phyloP scores from a whole-genome alignment of 2,113 vertebrate species.

The Romanogobio albipinnatus region DNA sequence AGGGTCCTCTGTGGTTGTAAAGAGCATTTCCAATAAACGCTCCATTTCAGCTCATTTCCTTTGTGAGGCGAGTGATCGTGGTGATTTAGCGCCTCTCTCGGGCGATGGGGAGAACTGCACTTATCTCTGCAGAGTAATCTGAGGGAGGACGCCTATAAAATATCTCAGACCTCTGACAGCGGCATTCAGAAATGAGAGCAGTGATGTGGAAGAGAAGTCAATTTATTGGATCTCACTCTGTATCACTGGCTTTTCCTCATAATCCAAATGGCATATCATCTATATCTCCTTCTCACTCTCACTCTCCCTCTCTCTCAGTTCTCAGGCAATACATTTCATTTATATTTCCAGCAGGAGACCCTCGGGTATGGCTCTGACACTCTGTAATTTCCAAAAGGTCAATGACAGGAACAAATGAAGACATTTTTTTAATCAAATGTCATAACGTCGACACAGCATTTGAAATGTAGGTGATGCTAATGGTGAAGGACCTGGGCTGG shows the following conservation, averaged over 20 bases:
- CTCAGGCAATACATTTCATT: slow-evolving; percentile 23
- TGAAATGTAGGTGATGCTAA: slow-evolving; percentile 29
- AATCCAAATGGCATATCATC: slow-evolving; percentile 28
- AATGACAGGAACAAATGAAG: slow-evolving; percentile 42
- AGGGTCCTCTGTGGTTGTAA: slow-evolving; percentile 55
- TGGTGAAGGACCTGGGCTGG: background rate
- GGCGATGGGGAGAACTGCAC: background rate
- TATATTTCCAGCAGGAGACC: slow-evolving; percentile 36
- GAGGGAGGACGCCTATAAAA: background rate
- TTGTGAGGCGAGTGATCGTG: background rate
- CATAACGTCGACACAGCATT: slow-evolving; percentile 37
- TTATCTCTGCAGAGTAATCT: background rate
- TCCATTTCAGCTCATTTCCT: slow-evolving; percentile 26
- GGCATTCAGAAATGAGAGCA: slow-evolving; percentile 21
- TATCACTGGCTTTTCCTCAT: slow-evolving; percentile 12
- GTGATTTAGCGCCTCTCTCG: slow-evolving; percentile 26
- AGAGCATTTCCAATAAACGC: slow-evolving; percentile 60
- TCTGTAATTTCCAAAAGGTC: slow-evolving; percentile 42
- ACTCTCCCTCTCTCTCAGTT: background rate
- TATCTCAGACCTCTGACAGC: slow-evolving; percentile 31
- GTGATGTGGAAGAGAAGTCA: background rate
- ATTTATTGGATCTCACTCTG: slow-evolving; percentile 33
- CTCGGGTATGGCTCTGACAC: background rate
- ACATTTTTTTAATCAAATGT: slow-evolving; percentile 44
- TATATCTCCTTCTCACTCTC: background rate